A percentile compares a stretch with the other conserved stretches of the same genome.
Evolutionary conservation across 2,888 invertebrate species (phyloP).

Genomic region (Gymnoscelis rufifasciata): DNA sequence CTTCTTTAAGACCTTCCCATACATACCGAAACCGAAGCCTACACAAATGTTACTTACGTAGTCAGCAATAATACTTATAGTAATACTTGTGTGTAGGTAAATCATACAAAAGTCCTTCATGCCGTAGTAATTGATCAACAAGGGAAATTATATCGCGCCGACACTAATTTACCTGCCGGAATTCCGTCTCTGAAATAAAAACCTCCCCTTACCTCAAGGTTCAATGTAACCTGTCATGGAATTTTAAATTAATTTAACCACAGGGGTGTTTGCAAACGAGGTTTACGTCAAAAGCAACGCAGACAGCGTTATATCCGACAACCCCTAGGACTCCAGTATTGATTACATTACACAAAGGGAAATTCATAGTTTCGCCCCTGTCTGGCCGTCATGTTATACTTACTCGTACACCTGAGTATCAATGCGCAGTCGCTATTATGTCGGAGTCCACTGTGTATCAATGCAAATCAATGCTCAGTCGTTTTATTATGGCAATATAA

Average conservation of each 20-base stretch:
- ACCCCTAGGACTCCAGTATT: conserved; percentile 37
- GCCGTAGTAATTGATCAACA: background rate
- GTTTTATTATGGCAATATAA: no score
- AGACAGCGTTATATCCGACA: conserved; percentile 14
- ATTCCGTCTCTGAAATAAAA: background rate
- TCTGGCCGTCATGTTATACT: conserved; percentile 26
- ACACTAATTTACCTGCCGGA: no score
- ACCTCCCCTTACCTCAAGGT: background rate
- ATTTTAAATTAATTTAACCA: conserved; percentile 14
- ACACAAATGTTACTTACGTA: no score
- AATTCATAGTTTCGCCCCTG: conserved; percentile 40
- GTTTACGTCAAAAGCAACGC: conserved; percentile 24
- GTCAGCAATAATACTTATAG: no score
- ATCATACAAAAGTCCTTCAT: no score
- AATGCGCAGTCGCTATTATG: conserved; percentile 18
- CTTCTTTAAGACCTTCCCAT: no score
- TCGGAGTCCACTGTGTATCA: no score
- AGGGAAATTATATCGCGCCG: no score
- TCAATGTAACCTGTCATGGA: conserved; percentile 11
- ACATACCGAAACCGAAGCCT: no score
- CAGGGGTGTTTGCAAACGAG: conserved; percentile 19
- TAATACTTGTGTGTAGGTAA: no score
- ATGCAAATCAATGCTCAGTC: no score
- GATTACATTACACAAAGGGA: conserved; percentile 51
- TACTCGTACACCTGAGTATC: conserved; percentile 30